Evolutionary conservation across 2,797 vertebrate species (phyloP).

Genomic region (Mico argentatus): DNA sequence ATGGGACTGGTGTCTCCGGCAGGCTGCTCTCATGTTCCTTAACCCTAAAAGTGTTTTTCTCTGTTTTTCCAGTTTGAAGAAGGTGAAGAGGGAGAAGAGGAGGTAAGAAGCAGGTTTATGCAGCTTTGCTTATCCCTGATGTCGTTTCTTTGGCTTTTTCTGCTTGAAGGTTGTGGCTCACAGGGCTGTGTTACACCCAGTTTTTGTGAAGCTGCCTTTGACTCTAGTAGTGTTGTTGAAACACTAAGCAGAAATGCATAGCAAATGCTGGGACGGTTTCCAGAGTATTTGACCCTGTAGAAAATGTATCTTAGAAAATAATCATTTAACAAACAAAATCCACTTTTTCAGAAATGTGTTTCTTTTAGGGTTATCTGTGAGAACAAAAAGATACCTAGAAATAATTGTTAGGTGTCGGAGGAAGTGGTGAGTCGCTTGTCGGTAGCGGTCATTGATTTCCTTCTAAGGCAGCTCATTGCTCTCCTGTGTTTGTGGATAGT

Average conservation of each 20-base stretch:
- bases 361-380: not conserved
- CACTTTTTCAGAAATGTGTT: not conserved
- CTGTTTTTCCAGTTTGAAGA: slow-evolving; percentile 94
- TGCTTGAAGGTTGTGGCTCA: not conserved
- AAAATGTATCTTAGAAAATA: too few relatives aligned
- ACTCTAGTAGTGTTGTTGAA: accelerated
- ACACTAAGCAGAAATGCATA: accelerated
- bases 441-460: accelerated
- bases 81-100: slow-evolving; percentile 96
- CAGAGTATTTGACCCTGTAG: accelerated
- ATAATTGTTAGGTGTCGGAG: not conserved
- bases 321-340: not conserved
- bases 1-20: not conserved
- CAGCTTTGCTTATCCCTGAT: accelerated
- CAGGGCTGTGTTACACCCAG: accelerated
- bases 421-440: accelerated
- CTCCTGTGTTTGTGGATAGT: not conserved
- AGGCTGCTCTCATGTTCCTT: accelerated
- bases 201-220: accelerated
- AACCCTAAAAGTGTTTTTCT: slow-evolving; percentile 3
- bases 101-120: slow-evolving; percentile 86
- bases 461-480: accelerated
- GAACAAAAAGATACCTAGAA: too few relatives aligned
- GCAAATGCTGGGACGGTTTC: accelerated
- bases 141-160: not conserved